phyloP scores from a whole-genome alignment of 1,140 invertebrate genomes.

The Brachionus plicatilis region DNA sequence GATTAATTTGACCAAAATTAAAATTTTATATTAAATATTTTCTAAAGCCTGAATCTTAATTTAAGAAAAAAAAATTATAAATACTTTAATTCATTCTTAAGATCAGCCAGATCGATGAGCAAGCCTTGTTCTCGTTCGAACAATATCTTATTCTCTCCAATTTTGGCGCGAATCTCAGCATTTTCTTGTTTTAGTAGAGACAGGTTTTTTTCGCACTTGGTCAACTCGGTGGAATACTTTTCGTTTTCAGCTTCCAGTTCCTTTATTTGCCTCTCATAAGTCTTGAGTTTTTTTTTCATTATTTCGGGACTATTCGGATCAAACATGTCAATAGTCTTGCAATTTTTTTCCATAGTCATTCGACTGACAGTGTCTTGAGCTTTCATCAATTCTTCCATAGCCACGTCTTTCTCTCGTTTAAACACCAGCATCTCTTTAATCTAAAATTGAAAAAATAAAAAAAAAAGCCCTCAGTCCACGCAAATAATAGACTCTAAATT shows the following conservation, averaged over 20 bases:
- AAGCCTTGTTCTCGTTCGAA: slow-evolving; percentile 6
- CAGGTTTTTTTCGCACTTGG: neutral
- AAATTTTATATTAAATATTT: no score
- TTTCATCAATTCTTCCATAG: slow-evolving; percentile 30
- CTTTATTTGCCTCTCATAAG: slow-evolving; percentile 14
- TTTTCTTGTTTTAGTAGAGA: neutral
- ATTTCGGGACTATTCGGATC: neutral
- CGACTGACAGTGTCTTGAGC: slow-evolving; percentile 3
- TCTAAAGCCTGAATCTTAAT: neutral
- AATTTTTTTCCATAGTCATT: neutral
- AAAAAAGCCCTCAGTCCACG: neutral
- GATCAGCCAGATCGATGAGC: neutral
- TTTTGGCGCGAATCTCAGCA: neutral
- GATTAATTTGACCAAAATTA: no score
- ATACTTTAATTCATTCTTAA: slow-evolving; percentile 25
- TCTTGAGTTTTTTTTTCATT: slow-evolving; percentile 16
- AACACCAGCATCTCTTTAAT: slow-evolving; percentile 32
- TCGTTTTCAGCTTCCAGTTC: neutral
- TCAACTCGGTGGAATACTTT: neutral
- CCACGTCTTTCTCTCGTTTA: slow-evolving; percentile 28
- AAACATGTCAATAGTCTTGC: neutral
- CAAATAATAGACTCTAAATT: neutral
- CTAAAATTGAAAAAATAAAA: slow-evolving; percentile 1
- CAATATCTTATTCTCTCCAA: slow-evolving; percentile 10
- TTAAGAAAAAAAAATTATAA: neutral